Conservation (phyloP, 2,888 invertebrate species). For the Chirona hameri region DNA sequence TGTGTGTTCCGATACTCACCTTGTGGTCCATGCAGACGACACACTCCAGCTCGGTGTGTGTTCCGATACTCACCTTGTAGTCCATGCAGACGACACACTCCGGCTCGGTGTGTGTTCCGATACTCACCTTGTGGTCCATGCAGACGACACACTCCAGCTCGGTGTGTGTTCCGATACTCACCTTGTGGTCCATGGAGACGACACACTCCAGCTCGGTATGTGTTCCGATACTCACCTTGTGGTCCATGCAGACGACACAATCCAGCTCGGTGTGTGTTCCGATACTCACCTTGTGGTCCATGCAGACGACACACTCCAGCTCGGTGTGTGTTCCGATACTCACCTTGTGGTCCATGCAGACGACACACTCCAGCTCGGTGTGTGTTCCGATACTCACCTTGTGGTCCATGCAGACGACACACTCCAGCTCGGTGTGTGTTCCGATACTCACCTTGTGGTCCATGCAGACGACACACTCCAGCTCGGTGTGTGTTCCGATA, state of each 20-base stretch:
- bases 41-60: constrained; percentile 61
- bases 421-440: constrained; percentile 57
- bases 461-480: constrained; percentile 82
- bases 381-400: constrained; percentile 52
- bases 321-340: constrained; percentile 45
- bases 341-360: constrained; percentile 73
- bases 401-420: constrained; percentile 77
- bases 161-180: constrained; percentile 47
- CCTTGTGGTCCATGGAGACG: constrained; percentile 71
- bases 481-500: constrained; percentile 44
- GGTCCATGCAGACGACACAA: constrained; percentile 81
- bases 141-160: constrained; percentile 77
- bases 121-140: constrained; percentile 65
- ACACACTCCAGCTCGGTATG: constrained; percentile 65
- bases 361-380: constrained; percentile 67
- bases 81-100: constrained; percentile 87
- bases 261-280: constrained; percentile 53
- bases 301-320: constrained; percentile 77
- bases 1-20: constrained; percentile 51
- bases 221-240: constrained; percentile 53
- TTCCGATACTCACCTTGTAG: constrained; percentile 54
- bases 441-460: constrained; percentile 59
- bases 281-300: constrained; percentile 64
- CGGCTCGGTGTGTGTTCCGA: constrained; percentile 45
- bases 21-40: constrained; percentile 74